Evolutionary conservation across 2,888 invertebrate genomes (phyloP).

Genomic region (Drosophila formosana): DNA sequence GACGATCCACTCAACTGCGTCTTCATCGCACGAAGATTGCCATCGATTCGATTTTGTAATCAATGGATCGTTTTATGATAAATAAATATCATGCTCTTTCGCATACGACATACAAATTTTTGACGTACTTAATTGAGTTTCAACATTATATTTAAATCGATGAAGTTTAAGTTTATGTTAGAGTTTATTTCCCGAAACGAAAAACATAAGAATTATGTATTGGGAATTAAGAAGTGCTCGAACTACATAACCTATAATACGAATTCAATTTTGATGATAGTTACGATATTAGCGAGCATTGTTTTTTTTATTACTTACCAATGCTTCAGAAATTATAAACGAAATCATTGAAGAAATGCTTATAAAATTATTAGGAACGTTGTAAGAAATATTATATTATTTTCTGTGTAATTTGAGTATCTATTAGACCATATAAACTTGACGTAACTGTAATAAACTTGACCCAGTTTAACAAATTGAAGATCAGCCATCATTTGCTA

Average conservation of each 20-base stretch:
- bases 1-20: conserved; percentile 32
- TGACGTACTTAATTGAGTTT: not conserved
- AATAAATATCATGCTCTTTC: not conserved
- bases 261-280: no score
- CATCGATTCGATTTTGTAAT: conserved; percentile 33
- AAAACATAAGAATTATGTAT: no score
- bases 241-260: not conserved
- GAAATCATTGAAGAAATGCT: no score
- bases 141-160: no score
- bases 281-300: not conserved
- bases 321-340: no score
- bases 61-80: conserved; percentile 3
- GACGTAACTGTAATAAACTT: not conserved
- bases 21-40: conserved; percentile 41
- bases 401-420: not conserved
- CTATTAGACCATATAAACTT: not conserved
- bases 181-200: no score
- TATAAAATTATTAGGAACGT: no score
- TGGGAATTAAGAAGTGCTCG: no score
- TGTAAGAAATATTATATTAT: not conserved
- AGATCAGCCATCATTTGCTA: not conserved
- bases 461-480: conserved; percentile 23
- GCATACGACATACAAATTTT: not conserved
- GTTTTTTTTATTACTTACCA: no score
- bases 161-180: no score